Base-by-base conservation (phyloP, 1,140 invertebrate genomes). In the Tribolium madens region DNA sequence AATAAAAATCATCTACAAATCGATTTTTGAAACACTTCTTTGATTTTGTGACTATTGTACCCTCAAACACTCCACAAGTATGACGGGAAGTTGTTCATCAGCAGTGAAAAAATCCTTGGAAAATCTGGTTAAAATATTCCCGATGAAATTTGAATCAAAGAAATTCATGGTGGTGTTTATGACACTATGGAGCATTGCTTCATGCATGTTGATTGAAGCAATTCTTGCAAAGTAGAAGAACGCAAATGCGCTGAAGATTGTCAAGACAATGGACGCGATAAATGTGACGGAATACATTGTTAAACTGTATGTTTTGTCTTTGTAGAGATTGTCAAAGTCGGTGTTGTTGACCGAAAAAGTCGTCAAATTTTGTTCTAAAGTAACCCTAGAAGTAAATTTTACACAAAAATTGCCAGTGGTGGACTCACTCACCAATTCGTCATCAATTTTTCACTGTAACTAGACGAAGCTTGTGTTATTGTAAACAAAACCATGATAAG, bases 181-280 rank as follows among this genome's bases (percentile, higher is more conserved):
- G 12, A 94, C 81, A 46, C 85, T 86, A 0, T 85, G 80, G 78
- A 93, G 92, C 90, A 93, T 92, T 2, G 80, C 84, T 77, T 92
- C 89, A 78, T 94, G 93, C 15, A 94, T 84, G 76, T 86, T 89
- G 76, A 87, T 88, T 12, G 92, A 91, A 2, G 92, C 88, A 68
- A 86, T 88, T 84, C 92, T 90, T 48, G 90, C 90, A 69, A 90
- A 87, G 42, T 87, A 84, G 84, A 87, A 75, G 86, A 87, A n/a
- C 1, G 5, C 1, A 18, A 71, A 15, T 26, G 87, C 85, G 76
- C 86, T 84, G 0, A 79, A 6, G 7, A 69, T 33, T 3, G 42
- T 31, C 17, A 73, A 57, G 0, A 78, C 9, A 2, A 76, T 33
- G 1, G 31, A 14, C 9, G 70, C 13, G 0, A 42, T 1, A 10